Conservation (phyloP, 2,113 vertebrate species). For the Pardalotus punctatus region DNA sequence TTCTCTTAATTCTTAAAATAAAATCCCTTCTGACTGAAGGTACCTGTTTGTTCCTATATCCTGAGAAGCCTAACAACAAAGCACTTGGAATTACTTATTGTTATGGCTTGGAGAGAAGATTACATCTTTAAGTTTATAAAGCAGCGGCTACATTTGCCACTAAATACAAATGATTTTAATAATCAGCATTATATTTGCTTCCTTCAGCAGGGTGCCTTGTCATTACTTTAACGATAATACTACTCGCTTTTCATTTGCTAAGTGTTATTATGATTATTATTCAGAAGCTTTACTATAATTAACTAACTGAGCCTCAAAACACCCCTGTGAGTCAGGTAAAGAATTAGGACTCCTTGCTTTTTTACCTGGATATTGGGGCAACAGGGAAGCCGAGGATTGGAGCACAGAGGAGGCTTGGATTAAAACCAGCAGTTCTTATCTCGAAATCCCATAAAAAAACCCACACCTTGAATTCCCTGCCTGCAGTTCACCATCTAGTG, state of each 20-base stretch:
- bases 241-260: constrained; percentile 56
- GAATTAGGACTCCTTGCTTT: not conserved
- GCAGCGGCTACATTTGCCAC: constrained; percentile 4
- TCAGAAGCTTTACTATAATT: constrained; percentile 64
- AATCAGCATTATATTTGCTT: constrained; percentile 54
- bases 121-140: constrained; percentile 61
- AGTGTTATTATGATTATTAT: constrained; percentile 62
- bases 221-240: constrained; percentile 55
- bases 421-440: not conserved
- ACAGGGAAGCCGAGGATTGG: not conserved
- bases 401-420: not conserved
- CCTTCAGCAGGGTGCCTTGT: constrained; percentile 59
- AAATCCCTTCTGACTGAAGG: constrained; percentile 1
- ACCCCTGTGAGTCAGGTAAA: constrained; percentile 35
- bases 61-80: constrained; percentile 24
- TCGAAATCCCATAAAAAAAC: not conserved
- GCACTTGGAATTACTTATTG: constrained; percentile 41
- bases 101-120: constrained; percentile 35
- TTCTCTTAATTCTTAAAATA: not conserved
- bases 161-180: constrained; percentile 65
- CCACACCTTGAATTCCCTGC: not conserved
- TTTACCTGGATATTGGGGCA: not conserved
- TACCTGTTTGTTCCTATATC: constrained; percentile 20
- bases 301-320: constrained; percentile 52
- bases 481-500: not conserved